Evolutionary conservation across 2,888 invertebrate genomes (phyloP), one percentile per base, ranked within the genome.

Genomic region (Nematopogon swammerdamellus): DNA sequence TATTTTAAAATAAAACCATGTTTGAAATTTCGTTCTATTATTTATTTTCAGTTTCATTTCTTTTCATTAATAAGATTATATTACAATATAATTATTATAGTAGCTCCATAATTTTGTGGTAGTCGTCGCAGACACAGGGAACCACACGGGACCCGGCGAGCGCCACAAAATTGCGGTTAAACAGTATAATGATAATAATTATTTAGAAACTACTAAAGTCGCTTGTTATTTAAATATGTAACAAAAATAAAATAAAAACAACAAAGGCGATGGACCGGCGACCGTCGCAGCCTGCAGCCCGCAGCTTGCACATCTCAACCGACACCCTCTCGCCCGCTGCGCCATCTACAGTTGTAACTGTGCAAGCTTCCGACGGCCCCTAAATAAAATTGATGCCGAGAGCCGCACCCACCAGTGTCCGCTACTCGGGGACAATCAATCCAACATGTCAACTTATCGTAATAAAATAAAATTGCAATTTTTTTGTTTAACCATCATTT

Each of bases 41-140:
- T 72, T 74, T 74, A 75, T 72, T 79, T 72, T 73, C 74, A 68
- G 73, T 75, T 79, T 76, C 73, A 76, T 76, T 79, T 75, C 36
- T 59, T 72, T 76, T 79, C 73, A 75, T 77, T 76, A 79, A 77
- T 79, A 77, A 75, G 79, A 79, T 79, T 79, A 79, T 79, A 76
- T 76, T 79, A 79, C 79, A 79, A 77, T 79, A 79, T 73, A 73
- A 73, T n/a, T 77, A 53, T 51, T 25, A 25, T 8, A 25, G 25
- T 25, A 25, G 25, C 25, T 6, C 25, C 25, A 25, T 8, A 6
- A 25, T 25, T 25, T 25, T 25, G 25, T 25, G 25, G 25, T 8
- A 25, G 8, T 25, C 8, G 25, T 25, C 25, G 8, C 4, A 25
- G 25, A 25, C 25, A 25, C 4, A 25, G 8, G 25, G 25, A 25